Evolutionary conservation across 2,888 invertebrate species (phyloP), one percentile per base, ranked within the genome.

Genomic region (Tromatobia lineatoria): DNA sequence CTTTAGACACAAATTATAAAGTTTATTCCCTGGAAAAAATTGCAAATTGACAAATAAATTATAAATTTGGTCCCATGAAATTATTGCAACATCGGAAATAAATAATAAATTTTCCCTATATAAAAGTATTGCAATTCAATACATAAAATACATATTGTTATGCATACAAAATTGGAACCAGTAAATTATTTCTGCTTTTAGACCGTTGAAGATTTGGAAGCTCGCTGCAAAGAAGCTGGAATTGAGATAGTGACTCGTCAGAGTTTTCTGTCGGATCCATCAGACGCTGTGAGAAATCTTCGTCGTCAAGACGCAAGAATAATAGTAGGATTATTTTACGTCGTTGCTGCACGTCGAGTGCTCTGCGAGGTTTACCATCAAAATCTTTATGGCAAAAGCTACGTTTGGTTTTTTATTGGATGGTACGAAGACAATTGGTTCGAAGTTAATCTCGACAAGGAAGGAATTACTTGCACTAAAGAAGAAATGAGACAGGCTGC

Each of bases 341-440:
- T 99, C 82, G 99, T 98, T 8, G 99, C 99, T 59, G 99, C 99
- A 0, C 95, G 99, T 75, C 95, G 98, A 71, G 99, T 99, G 0
- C 96, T 99, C 23, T 99, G 99, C 94, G 99, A 99, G 94, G 97
- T 99, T 89, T 99, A 98, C 95, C 98, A 98, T 91, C 98, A 99
- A 92, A 96, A 97, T 84, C 95, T 99, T 25, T 99, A 98, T 93
- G 99, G 99, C 18, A 97, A 98, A 90, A 97, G 98, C 54, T 98
- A 99, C 94, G 99, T 99, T 34, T 99, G 99, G 99, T 99, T 99
- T 94, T 99, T 99, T 94, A 99, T 99, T 90, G 99, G 98, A 81
- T 99, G 99, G 99, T 99, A 99, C 94, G 99, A 99, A 92, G 99
- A 99, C 94, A 99, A 99, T 92, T 99, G 99, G 99, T 99, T 98